These are phyloP conservation scores for Lagorchestes hirsutus DNA, from an alignment of 2,797 vertebrate species.

Conservation along the genomic window DNA sequence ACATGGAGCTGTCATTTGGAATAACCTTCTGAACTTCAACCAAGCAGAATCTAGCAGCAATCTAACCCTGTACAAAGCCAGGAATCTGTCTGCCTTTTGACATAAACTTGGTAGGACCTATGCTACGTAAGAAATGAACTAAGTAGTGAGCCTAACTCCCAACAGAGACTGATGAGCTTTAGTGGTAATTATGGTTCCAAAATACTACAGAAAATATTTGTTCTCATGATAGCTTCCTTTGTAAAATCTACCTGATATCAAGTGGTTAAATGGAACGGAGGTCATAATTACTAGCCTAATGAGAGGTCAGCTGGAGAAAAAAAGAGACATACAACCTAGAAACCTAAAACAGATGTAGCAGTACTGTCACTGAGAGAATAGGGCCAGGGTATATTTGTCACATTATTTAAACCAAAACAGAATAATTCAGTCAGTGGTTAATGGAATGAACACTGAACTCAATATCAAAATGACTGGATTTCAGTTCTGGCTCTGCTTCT, in stretches of 20 bases:
- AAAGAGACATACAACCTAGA: neutral
- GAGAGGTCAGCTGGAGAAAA: neutral
- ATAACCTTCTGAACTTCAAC: neutral
- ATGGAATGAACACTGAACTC: neutral
- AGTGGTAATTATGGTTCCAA: neutral
- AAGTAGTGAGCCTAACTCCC: neutral
- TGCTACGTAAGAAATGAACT: neutral
- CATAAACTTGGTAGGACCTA: neutral
- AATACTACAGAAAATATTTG: neutral
- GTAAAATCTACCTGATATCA: neutral
- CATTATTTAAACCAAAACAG: neutral
- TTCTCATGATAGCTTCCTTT: neutral
- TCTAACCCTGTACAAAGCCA: neutral
- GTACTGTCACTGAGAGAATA: neutral
- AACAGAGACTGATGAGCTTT: no score
- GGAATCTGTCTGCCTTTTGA: neutral
- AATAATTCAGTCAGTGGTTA: neutral
- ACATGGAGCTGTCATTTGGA: neutral
- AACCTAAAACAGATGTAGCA: neutral
- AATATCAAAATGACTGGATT: neutral
- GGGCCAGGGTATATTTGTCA: neutral
- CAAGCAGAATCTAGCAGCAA: neutral
- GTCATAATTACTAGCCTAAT: neutral
- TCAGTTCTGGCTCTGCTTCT: neutral
- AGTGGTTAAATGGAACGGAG: neutral